phyloP scores from a whole-genome alignment of 2,113 vertebrate species.

The Ardeotis arabs region DNA sequence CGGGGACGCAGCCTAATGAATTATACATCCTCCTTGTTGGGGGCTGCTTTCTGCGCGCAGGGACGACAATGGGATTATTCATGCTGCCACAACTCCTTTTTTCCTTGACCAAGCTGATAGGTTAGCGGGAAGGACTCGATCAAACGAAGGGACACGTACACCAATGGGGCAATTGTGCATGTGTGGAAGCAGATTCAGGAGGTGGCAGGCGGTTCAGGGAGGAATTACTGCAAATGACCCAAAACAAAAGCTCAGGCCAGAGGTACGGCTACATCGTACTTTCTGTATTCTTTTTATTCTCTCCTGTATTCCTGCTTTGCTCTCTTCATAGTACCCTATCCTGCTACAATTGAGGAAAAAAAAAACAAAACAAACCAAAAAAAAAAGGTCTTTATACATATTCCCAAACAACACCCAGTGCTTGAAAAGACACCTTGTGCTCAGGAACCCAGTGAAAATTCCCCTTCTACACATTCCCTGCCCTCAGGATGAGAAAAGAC shows the following conservation, averaged over 20 bases:
- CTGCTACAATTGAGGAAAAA: background rate
- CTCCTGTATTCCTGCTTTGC: background rate
- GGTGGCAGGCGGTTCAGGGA: background rate
- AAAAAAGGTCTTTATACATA: background rate
- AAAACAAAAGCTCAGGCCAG: background rate
- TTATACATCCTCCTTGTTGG: background rate
- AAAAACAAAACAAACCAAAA: background rate
- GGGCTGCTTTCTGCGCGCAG: background rate
- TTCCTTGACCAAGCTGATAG: background rate
- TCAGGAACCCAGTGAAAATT: background rate
- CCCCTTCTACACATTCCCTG: background rate
- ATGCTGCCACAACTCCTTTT: background rate
- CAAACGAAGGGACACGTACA: background rate
- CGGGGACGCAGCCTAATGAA: constrained; percentile 7
- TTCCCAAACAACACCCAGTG: background rate
- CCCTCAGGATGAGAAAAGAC: background rate
- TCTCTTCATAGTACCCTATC: background rate
- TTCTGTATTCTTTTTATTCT: background rate
- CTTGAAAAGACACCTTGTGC: background rate
- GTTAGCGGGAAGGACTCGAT: background rate
- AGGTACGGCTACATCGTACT: rapidly evolving
- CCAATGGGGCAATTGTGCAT: background rate
- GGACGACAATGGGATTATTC: background rate
- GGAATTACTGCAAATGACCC: background rate
- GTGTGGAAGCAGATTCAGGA: background rate